Evolutionary conservation across 2,888 invertebrate species (phyloP), one percentile per base, ranked within the genome.

Genomic region (Andricus quercusramuli): DNA sequence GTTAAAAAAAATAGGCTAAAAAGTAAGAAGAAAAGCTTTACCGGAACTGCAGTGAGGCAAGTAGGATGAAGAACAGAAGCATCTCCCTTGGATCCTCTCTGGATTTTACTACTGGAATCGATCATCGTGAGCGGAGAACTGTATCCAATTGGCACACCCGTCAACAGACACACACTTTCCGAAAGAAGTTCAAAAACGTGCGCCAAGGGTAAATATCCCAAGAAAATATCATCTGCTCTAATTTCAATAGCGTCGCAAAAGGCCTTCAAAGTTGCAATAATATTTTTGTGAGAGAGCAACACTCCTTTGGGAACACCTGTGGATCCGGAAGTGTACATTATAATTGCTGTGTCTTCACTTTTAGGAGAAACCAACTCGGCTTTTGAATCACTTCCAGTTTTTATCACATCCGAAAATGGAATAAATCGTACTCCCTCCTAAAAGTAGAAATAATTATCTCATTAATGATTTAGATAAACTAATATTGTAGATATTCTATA

Each of bases 291-390:
- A 4, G 97, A 95, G 51, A 98, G 94, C 29, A 97, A 91, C 20
- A 98, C 97, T 89, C 98, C 99, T 93, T 99, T 99, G 0, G 99
- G 99, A 82, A 96, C 95, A 78, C 99, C 99, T 5, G 99, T 99
- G 0, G 99, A 99, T 9, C 99, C 99, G 87, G 98, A 98, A 3
- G 99, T 99, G 94, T 99, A 99, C 99, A 99, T 99, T 65, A 99
- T 96, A 89, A 99, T 98, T 76, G 99, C 99, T 6, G 96, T 95
- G 93, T 99, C 99, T 20, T 95, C 93, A 9, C 95, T 93, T 9
- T 93, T 93, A 2, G 98, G 97, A 9, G 95, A 94, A 6, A 94
- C 93, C 29, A 84, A 77, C 44, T 81, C 85, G 22, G 88, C 89
- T 1, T 78, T 86, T 8, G 93, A 92, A 1, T 86, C 79, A 70